Conservation (phyloP, 1,140 invertebrate genomes). For the Meloidogyne chitwoodi region DNA sequence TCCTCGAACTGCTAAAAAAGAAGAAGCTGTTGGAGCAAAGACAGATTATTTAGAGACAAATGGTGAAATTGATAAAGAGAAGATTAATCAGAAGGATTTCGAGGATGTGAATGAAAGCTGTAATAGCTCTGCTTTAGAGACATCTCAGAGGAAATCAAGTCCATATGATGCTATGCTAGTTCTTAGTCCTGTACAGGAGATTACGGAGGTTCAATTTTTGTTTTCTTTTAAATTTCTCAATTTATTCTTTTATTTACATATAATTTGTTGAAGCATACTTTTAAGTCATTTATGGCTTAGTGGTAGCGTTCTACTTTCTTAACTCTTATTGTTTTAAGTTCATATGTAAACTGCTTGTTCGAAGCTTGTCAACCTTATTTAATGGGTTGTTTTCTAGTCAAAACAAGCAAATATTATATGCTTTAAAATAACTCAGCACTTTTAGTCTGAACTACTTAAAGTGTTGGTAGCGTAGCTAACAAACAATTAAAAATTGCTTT, state of each 20-base stretch:
- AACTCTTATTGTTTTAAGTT: neutral
- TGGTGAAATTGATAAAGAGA: neutral
- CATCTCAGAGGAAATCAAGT: neutral
- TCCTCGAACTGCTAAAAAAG: neutral
- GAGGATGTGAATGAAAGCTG: neutral
- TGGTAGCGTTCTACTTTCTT: neutral
- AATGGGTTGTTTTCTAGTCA: constrained; percentile 1
- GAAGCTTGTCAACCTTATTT: constrained; percentile 3
- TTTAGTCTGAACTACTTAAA: neutral
- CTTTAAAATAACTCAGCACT: constrained; percentile 9
- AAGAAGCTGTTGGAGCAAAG: neutral
- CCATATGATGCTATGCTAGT: neutral
- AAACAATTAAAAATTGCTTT: neutral
- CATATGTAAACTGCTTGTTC: constrained; percentile 6
- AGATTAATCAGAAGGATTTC: neutral
- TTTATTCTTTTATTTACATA: no score
- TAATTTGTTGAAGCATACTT: no score
- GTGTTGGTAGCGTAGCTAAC: constrained; percentile 18
- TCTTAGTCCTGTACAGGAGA: neutral
- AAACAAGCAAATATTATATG: constrained; percentile 7
- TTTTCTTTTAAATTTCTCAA: no score
- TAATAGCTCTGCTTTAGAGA: neutral
- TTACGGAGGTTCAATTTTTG: neutral
- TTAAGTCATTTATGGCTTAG: neutral
- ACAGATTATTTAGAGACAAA: neutral